Base-by-base conservation (phyloP, 2,888 invertebrate species). In the Ramazzottius varieornatus region DNA sequence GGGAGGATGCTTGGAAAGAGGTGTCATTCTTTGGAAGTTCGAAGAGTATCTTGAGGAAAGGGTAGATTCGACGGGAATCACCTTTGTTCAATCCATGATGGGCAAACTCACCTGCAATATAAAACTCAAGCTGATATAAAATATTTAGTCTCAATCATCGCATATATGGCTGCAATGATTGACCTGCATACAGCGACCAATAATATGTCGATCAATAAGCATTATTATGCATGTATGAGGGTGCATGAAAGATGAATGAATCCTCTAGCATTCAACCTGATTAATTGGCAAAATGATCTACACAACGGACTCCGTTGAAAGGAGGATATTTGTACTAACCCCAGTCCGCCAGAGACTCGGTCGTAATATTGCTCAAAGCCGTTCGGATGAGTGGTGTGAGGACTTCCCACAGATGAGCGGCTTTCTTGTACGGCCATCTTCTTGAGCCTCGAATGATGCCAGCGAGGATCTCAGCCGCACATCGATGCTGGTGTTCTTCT, bases 341-440 rank as follows among this genome's bases (percentile, higher is more conserved):
- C 87, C 82, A 92, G 75, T 81, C 86, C 70, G 78, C 74, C 64
- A 84, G 75, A 0, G 85, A 84, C 71, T 87, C 87, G 0, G 81
- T 81, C 0, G 84, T 83, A 66, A 88, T 80, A 71, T 85, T 83
- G 66, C 78, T 77, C 20, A 87, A 76, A 0, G 81, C 54, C 54
- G 29, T 79, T 65, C 80, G 77, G 34, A 86, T 73, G n/a, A 89
- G 75, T 0, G 86, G 84, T 32, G 81, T 72, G 2, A 86, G 74
- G 67, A 78, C 77, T 0, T 74, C 71, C 80, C 86, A 85, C 73
- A 88, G 72, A 0, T 77, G 73, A 1, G 77, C 72, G 0, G 83
- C 80, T 76, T 83, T 68, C 54, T 54, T 66, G 68, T 70, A 75
- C 1, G 72, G 67, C 76, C 76, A 77, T 69, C 74, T 74, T 68